These are phyloP conservation scores for Sarcophaga carnaria DNA, from an alignment of 2,888 invertebrate species.

Conservation along the genomic window DNA sequence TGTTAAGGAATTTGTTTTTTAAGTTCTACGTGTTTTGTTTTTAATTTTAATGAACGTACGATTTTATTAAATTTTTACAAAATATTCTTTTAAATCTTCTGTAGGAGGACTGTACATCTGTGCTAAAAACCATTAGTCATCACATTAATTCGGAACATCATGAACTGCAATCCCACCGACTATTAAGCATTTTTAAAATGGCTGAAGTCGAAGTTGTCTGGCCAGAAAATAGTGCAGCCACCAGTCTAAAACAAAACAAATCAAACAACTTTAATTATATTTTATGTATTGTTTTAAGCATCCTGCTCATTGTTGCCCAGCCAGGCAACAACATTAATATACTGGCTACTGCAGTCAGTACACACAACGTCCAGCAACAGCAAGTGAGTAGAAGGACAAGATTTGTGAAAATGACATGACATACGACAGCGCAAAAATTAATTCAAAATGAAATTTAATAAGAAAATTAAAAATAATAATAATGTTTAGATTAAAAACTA, in stretches of 20 bases:
- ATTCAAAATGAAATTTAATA: slow-evolving; percentile 11
- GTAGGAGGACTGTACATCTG: slow-evolving; percentile 92
- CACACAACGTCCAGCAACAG: slow-evolving; percentile 3
- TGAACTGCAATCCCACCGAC: slow-evolving; percentile 92
- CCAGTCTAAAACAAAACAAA: slow-evolving; percentile 68
- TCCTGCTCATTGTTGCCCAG: slow-evolving; percentile 43
- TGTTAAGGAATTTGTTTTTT: background rate
- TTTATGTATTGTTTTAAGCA: slow-evolving; percentile 16
- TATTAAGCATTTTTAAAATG: slow-evolving; percentile 95
- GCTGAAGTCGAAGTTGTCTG: slow-evolving; percentile 94
- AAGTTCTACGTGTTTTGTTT: background rate
- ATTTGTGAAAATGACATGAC: slow-evolving; percentile 66
- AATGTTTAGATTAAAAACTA: slow-evolving; percentile 48
- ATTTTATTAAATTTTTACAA: background rate
- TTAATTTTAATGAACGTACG: background rate
- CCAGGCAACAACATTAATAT: slow-evolving; percentile 2
- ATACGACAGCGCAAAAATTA: slow-evolving; percentile 27
- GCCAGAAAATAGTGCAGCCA: slow-evolving; percentile 83
- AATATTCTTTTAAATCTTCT: slow-evolving; percentile 73
- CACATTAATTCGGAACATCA: slow-evolving; percentile 93
- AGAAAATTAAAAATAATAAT: background rate
- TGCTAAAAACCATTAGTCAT: slow-evolving; percentile 90
- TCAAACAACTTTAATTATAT: slow-evolving; percentile 36
- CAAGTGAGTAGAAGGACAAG: slow-evolving; percentile 68
- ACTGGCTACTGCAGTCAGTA: slow-evolving; percentile 41